Percentiles rank a stretch among this genome's conserved stretches.
Conservation (phyloP, 2,888 invertebrate species). For the Leptinotarsa haldemani region DNA sequence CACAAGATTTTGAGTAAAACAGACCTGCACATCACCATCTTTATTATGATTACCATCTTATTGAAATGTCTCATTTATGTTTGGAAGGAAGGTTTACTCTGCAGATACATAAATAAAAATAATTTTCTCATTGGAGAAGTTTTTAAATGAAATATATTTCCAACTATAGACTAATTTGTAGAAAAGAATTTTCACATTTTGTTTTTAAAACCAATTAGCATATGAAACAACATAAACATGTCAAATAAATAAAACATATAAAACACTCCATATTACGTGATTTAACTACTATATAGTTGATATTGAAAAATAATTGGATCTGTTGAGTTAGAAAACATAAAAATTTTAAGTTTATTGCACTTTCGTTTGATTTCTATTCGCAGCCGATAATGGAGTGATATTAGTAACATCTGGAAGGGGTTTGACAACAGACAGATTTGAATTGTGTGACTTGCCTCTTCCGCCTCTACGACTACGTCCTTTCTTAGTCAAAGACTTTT, state of each 20-base stretch:
- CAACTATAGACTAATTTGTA: not conserved
- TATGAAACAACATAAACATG: not conserved
- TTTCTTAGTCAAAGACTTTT: slow-evolving; percentile 64
- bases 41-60: not conserved
- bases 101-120: not conserved
- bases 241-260: slow-evolving; percentile 9
- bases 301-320: not conserved
- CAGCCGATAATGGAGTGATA: slow-evolving; percentile 56
- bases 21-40: not conserved
- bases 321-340: slow-evolving; percentile 19
- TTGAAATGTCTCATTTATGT: not conserved
- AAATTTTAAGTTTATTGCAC: slow-evolving; percentile 52
- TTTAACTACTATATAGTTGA: slow-evolving; percentile 2
- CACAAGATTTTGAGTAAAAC: not conserved
- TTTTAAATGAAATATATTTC: not conserved
- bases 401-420: slow-evolving; percentile 64
- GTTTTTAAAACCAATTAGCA: not conserved
- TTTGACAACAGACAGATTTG: slow-evolving; percentile 49
- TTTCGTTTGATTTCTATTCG: slow-evolving; percentile 52
- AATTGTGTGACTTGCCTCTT: slow-evolving; percentile 64
- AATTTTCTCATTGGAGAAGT: not conserved
- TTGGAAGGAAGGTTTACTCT: not conserved
- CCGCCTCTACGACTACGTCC: slow-evolving; percentile 67
- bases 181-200: not conserved
- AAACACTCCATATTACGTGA: not conserved